These are phyloP conservation scores for Andricus grossulariae DNA, from an alignment of 1,140 invertebrate genomes.

Conservation along the genomic window DNA sequence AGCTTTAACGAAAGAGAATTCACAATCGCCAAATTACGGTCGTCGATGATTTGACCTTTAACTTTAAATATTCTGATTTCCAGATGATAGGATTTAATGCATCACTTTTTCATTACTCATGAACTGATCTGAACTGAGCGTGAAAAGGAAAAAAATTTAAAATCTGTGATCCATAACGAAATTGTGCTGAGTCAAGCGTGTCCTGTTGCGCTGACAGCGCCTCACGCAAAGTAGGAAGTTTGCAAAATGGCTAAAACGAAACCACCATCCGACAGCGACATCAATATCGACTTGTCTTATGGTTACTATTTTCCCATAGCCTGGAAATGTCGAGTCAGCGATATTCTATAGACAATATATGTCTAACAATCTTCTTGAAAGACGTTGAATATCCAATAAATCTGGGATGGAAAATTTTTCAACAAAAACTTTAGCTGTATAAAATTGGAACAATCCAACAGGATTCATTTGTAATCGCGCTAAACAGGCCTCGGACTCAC, in stretches of 20 bases:
- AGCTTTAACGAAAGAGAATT: too few species aligned
- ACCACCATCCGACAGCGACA: conserved; percentile 6
- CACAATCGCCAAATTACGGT: too few species aligned
- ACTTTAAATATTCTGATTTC: too few species aligned
- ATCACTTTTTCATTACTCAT: neutral
- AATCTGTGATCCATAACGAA: conserved; percentile 4
- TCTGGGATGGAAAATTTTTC: neutral
- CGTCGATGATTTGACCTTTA: too few species aligned
- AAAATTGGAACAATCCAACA: too few species aligned
- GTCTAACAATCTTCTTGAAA: neutral
- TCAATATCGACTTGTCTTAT: neutral
- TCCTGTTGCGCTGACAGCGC: conserved; percentile 27
- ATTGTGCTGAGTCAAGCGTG: conserved; percentile 15
- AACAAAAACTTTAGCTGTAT: too few species aligned
- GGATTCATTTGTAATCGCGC: too few species aligned
- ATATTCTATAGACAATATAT: neutral
- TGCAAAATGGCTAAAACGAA: conserved; percentile 24
- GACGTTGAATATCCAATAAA: neutral
- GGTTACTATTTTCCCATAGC: conserved; percentile 4
- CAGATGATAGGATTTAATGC: neutral
- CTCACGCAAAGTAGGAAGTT: conserved; percentile 15
- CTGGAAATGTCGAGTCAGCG: neutral
- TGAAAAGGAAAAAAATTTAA: neutral
- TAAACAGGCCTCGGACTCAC: too few species aligned
- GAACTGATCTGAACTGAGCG: neutral